Base-by-base conservation (phyloP, 1,140 invertebrate genomes). In the Phenacoccus solenopsis region DNA sequence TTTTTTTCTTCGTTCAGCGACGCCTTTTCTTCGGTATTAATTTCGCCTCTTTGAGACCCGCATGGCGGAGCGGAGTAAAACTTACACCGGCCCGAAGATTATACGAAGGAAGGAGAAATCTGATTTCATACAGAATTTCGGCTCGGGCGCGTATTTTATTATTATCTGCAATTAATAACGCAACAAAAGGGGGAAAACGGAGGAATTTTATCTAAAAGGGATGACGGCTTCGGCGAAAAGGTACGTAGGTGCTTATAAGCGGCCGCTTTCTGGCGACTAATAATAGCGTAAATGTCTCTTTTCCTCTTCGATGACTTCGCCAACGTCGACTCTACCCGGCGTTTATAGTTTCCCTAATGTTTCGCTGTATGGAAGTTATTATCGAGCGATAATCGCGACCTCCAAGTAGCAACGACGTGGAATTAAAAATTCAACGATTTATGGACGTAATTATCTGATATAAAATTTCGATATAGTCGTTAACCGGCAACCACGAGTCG, bases 91-190 rank as follows among this genome's bases (percentile, higher is more conserved):
- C n/a, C n/a, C 38, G 12, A n/a, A 49, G 38, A 49, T 49, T 49
- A 49, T 10, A n/a, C 38, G 38, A 2, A 5, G 16, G n/a, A 49
- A 16, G 16, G 38, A 49, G 38, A 49, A 49, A 49, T 49, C 38
- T 49, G 38, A 49, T 49, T 49, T 49, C 16, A 2, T n/a, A n/a
- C n/a, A n/a, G 4, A 9, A 16, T 5, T n/a, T 49, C 5, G n/a
- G 38, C 5, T 49, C 5, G 16, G 2, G 4, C 5, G 16, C 38
- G 38, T 49, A n/a, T 49, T 49, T 49, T 49, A 49, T 49, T 49
- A 49, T 49, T 49, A 49, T 49, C 38, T 49, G 38, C 38, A 49
- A 49, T 49, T 49, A 49, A 49, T 49, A 49, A 49, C 38, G 38
- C 38, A n/a, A 49, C 38, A 49, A 49, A 49, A 49, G 38, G 38